Base-by-base conservation (phyloP, 2,113 vertebrate species). In the Pangasianodon hypophthalmus region DNA sequence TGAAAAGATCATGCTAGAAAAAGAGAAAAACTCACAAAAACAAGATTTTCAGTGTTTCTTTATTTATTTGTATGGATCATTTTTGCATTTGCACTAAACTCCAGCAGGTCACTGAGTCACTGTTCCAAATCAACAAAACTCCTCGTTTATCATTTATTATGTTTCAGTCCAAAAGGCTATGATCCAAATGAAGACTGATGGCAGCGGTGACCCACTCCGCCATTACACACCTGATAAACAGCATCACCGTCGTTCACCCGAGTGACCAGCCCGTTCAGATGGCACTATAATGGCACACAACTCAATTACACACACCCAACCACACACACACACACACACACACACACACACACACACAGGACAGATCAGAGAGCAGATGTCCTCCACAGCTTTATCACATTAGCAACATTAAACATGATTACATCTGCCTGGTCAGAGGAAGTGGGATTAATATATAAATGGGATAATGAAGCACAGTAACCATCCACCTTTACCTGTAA, bases 371-470 rank as follows among this genome's bases (percentile, higher is more conserved):
- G 84, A 69, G 62, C 84, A 86, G 84, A 69, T 86, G 84, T 69
- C 84, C 84, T 86, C 26, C 62, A 69, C 64, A 69, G 62, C 84
- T 69, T 86, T 62, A 86, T 86, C 62, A 69, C 84, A 86, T 86
- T 86, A 86, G 84, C 58, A n/a, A 69, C 21, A 86, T 69, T 69
- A 86, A 32, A 86, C 64, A 69, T 48, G 44, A 86, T 86, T 69
- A 86, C 29, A 69, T 86, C 62, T 69, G 44, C 26, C 62, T 69
- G 64, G 84, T 86, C 62, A 52, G 84, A 69, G 84, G 46, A 86
- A 86, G 84, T 86, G 29, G 16, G 46, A 86, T 50, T 69, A 3
- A 67, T 86, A 50, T 69, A 69, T 50, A 69, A 85, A n/a, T 69
- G 4, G 24, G 37, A 52, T 48, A 86, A 86, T 86, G 84, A 69